These are phyloP conservation scores for Diorhabda carinulata DNA, from an alignment of 1,140 invertebrate genomes.

Conservation along the genomic window DNA sequence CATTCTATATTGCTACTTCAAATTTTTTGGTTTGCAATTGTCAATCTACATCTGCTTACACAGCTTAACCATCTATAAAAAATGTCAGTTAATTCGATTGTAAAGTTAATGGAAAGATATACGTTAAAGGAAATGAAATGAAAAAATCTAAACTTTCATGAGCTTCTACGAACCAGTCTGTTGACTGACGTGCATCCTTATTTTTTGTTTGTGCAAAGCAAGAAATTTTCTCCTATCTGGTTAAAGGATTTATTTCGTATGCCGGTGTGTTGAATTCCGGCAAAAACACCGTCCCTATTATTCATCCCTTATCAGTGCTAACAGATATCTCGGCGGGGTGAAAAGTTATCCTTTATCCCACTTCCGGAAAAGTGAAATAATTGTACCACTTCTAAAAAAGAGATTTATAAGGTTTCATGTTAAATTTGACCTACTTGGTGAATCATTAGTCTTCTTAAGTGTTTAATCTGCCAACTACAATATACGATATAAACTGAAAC, in stretches of 20 bases:
- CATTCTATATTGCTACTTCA: too few relatives aligned
- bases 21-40: too few relatives aligned
- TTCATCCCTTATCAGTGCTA: constrained; percentile 2
- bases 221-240: not conserved
- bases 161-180: too few relatives aligned
- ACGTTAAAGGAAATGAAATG: too few relatives aligned
- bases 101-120: too few relatives aligned
- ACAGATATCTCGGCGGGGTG: constrained; percentile 1
- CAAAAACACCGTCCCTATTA: constrained; percentile 2
- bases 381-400: not conserved
- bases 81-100: too few relatives aligned
- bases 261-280: not conserved
- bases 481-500: too few relatives aligned
- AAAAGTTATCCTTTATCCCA: constrained; percentile 2
- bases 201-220: not conserved
- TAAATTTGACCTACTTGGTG: not conserved
- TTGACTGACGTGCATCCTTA: too few relatives aligned
- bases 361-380: constrained; percentile 1
- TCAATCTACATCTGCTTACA: too few relatives aligned
- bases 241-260: not conserved
- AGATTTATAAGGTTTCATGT: not conserved
- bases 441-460: not conserved
- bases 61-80: too few relatives aligned
- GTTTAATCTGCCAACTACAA: too few relatives aligned
- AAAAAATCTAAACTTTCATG: too few relatives aligned